phyloP scores from a whole-genome alignment of 2,113 vertebrate genomes.

The Cyprinus carpio region DNA sequence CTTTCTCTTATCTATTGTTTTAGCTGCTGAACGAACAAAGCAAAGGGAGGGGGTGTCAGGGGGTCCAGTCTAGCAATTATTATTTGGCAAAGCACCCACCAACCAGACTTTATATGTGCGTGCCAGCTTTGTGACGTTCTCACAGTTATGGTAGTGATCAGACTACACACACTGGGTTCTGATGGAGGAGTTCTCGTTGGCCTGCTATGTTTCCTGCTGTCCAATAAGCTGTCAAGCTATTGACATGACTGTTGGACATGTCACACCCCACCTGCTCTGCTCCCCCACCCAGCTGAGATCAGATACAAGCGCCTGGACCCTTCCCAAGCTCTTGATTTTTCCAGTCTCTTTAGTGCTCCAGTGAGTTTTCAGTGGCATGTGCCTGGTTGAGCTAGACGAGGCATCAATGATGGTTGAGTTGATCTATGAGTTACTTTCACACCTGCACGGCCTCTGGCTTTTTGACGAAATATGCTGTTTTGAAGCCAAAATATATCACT shows the following conservation, averaged over 20 bases:
- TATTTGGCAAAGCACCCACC: constrained; percentile 43
- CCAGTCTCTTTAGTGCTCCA: constrained; percentile 17
- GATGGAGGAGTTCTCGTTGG: constrained; percentile 57
- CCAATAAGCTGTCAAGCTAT: constrained; percentile 58
- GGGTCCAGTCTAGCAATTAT: constrained; percentile 1
- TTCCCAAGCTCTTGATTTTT: constrained; percentile 50
- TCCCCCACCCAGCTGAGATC: constrained; percentile 50
- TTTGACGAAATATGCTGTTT: neutral
- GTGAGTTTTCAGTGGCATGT: neutral
- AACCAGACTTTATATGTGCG: constrained; percentile 45
- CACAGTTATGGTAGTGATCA: constrained; percentile 50
- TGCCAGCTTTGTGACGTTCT: constrained; percentile 56
- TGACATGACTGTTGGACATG: constrained; percentile 57
- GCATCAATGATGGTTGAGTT: constrained; percentile 5
- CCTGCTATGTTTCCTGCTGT: constrained; percentile 63
- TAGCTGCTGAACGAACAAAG: constrained; percentile 43
- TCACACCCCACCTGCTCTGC: constrained; percentile 54
- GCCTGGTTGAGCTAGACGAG: neutral
- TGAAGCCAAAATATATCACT: neutral
- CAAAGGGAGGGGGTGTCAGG: constrained; percentile 37
- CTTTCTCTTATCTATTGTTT: constrained; percentile 42
- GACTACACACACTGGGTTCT: constrained; percentile 58
- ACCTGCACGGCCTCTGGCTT: neutral
- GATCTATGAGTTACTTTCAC: neutral
- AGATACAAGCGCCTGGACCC: constrained; percentile 50